Percentiles rank a stretch among this genome's conserved stretches.
Evolutionary conservation across 1,140 invertebrate species (phyloP).

Genomic region (Nebria ingens): DNA sequence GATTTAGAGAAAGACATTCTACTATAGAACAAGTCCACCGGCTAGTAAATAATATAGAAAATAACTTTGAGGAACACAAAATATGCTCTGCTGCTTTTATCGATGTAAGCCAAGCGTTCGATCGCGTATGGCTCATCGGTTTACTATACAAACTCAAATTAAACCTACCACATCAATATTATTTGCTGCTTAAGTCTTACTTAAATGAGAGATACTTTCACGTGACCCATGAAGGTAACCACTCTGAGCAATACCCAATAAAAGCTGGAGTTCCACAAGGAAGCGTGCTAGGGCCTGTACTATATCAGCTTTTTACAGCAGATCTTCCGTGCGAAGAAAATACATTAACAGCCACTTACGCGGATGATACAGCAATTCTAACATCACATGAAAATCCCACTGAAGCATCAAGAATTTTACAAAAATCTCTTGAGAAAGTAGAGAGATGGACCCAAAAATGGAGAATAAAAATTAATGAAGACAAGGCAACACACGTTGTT

Average conservation of each 20-base stretch:
- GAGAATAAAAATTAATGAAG: slow-evolving; percentile 23
- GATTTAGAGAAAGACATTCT: slow-evolving; percentile 26
- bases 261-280: slow-evolving; percentile 18
- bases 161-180: slow-evolving; percentile 8
- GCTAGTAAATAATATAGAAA: slow-evolving; percentile 17
- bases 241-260: slow-evolving; percentile 14
- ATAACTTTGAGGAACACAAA: slow-evolving; percentile 20
- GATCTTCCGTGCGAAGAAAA: neutral
- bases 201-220: slow-evolving; percentile 17
- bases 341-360: slow-evolving; percentile 8
- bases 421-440: slow-evolving; percentile 16
- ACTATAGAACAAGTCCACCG: slow-evolving; percentile 27
- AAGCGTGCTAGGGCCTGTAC: slow-evolving; percentile 10
- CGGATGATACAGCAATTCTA: slow-evolving; percentile 24
- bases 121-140: slow-evolving; percentile 27
- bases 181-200: slow-evolving; percentile 19
- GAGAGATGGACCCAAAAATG: slow-evolving; percentile 21
- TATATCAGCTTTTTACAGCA: slow-evolving; percentile 5
- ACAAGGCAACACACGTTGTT: slow-evolving; percentile 18
- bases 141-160: slow-evolving; percentile 25
- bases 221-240: slow-evolving; percentile 13
- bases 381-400: slow-evolving; percentile 4
- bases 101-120: slow-evolving; percentile 29
- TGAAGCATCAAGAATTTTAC: slow-evolving; percentile 14
- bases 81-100: slow-evolving; percentile 26